Percentiles rank a stretch among this genome's conserved stretches.
These are phyloP conservation scores for Felis catus DNA, from an alignment of 2,113 vertebrate genomes.

Conservation along the genomic window DNA sequence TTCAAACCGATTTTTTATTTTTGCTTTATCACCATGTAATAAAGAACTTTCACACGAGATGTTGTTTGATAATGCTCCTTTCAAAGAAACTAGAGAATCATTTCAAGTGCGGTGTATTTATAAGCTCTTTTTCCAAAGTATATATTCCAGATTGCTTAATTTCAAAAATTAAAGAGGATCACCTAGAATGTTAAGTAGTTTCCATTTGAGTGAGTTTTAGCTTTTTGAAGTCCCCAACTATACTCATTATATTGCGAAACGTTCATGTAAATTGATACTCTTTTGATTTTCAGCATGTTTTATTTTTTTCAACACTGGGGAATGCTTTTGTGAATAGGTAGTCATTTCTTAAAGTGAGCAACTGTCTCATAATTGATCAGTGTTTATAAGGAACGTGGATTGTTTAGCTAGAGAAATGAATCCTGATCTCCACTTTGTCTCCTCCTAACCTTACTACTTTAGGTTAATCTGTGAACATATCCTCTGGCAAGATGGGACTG, in stretches of 20 bases:
- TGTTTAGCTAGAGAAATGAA: not conserved
- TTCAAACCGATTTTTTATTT: not conserved
- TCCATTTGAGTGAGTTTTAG: not conserved
- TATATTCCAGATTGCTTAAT: not conserved
- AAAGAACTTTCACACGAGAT: not conserved
- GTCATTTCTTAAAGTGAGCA: conserved; percentile 26
- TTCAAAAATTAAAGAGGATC: not conserved
- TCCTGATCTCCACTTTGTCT: not conserved
- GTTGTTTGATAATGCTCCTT: not conserved
- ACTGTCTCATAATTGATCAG: not conserved
- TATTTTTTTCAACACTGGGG: not conserved
- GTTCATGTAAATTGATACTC: not conserved
- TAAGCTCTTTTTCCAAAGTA: not conserved
- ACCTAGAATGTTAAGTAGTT: not conserved
- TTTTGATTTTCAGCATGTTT: not conserved
- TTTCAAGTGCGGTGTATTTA: not conserved
- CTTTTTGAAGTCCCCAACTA: not conserved
- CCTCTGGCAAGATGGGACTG: not conserved
- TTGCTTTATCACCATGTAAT: not conserved
- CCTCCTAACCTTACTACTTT: not conserved
- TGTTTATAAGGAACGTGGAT: not conserved
- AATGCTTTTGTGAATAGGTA: conserved; percentile 8
- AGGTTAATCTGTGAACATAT: not conserved
- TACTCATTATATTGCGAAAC: not conserved
- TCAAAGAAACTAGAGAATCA: not conserved